Evolutionary conservation across 2,888 invertebrate species (phyloP).

Genomic region (Philaethria dido): DNA sequence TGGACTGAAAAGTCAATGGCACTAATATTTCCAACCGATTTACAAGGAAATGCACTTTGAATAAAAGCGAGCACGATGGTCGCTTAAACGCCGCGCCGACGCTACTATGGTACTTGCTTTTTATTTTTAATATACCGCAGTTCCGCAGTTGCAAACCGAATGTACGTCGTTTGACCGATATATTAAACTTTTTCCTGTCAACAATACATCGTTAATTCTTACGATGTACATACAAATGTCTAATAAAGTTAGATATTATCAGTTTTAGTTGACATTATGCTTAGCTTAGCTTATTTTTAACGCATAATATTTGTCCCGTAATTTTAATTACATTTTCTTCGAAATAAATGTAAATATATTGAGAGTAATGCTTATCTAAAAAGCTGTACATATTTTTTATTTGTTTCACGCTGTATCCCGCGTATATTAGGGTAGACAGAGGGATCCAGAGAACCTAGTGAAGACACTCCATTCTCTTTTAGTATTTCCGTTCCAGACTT

Average conservation of each 20-base stretch:
- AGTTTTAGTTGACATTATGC: too few relatives aligned
- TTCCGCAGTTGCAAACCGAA: slow-evolving; percentile 17
- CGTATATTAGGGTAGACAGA: too few relatives aligned
- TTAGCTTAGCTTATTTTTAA: too few relatives aligned
- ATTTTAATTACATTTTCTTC: too few relatives aligned
- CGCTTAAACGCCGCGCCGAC: slow-evolving; percentile 31
- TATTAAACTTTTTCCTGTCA: slow-evolving; percentile 26
- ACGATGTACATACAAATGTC: background rate
- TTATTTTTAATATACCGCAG: slow-evolving; percentile 33
- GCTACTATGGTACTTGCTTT: slow-evolving; percentile 25
- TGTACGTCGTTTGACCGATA: slow-evolving; percentile 23
- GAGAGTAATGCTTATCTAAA: too few relatives aligned
- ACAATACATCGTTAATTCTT: slow-evolving; percentile 3
- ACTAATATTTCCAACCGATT: slow-evolving; percentile 40
- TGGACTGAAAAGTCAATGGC: slow-evolving; percentile 31
- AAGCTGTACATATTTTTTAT: too few relatives aligned
- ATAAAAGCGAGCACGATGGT: slow-evolving; percentile 35
- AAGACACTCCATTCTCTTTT: too few relatives aligned
- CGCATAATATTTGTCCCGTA: too few relatives aligned
- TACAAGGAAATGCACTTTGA: slow-evolving; percentile 43
- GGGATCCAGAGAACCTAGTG: too few relatives aligned
- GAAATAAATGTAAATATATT: too few relatives aligned
- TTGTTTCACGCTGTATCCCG: too few relatives aligned
- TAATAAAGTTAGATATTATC: background rate
- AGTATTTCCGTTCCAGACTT: too few relatives aligned